phyloP scores from a whole-genome alignment of 2,888 invertebrate species.

The Ophion slaviceki region DNA sequence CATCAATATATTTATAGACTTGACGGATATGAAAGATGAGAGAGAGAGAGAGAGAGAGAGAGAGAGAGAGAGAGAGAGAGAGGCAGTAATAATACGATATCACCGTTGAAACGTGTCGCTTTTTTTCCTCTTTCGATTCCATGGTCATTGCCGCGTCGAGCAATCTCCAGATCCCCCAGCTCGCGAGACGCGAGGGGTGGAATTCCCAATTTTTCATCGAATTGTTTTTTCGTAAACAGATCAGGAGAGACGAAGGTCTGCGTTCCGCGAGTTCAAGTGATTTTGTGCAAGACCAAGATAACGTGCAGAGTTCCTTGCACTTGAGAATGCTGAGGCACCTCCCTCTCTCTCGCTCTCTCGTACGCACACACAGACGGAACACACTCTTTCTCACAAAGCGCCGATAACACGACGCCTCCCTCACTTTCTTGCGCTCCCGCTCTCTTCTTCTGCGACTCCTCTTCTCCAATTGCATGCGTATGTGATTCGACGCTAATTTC shows the following conservation, averaged over 20 bases:
- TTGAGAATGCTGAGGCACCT: conserved; percentile 12
- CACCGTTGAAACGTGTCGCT: conserved; percentile 1
- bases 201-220: conserved; percentile 45
- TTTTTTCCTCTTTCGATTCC: conserved; percentile 5
- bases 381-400: neutral
- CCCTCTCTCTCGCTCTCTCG: conserved; percentile 12
- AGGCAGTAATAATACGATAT: conserved; percentile 1
- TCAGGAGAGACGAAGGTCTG: conserved; percentile 34
- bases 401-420: neutral
- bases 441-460: conserved; percentile 1
- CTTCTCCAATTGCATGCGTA: conserved; percentile 20
- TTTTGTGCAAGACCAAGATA: conserved; percentile 53
- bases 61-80: neutral
- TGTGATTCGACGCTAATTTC: conserved; percentile 8
- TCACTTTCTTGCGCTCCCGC: conserved; percentile 15
- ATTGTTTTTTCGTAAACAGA: conserved; percentile 55
- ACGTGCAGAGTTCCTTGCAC: conserved; percentile 52
- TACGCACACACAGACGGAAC: neutral
- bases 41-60: no score
- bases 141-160: conserved; percentile 12
- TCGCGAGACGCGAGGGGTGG: neutral
- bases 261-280: conserved; percentile 37
- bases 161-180: conserved; percentile 24
- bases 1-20: conserved; percentile 18
- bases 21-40: neutral